phyloP scores from a whole-genome alignment of 2,113 vertebrate species.

The Ailurus styani region DNA sequence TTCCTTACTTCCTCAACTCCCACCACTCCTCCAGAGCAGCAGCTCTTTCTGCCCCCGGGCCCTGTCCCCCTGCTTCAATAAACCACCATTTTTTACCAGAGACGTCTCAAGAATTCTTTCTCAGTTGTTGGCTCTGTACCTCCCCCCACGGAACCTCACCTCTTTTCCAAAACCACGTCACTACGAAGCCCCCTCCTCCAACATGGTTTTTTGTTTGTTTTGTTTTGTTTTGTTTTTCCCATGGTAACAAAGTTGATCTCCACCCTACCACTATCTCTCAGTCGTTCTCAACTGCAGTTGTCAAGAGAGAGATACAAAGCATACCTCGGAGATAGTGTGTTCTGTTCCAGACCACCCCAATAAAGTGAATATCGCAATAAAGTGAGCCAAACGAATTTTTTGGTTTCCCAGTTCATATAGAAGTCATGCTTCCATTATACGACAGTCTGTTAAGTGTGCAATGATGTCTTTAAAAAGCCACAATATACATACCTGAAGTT shows the following conservation, averaged over 20 bases:
- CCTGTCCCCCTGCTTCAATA: too few relatives aligned
- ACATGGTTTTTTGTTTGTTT: not conserved
- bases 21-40: too few relatives aligned
- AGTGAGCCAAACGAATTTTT: not conserved
- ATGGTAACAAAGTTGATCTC: not conserved
- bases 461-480: not conserved
- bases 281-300: not conserved
- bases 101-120: too few relatives aligned
- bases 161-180: too few relatives aligned
- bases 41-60: too few relatives aligned
- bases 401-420: not conserved
- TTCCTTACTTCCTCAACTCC: too few relatives aligned
- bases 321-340: not conserved
- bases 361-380: not conserved
- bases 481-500: not conserved
- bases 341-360: not conserved
- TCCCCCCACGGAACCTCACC: too few relatives aligned
- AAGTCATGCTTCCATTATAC: not conserved
- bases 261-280: not conserved
- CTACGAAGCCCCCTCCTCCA: not conserved
- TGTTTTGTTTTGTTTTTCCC: not conserved
- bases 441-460: not conserved
- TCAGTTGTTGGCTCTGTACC: too few relatives aligned
- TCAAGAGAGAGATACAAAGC: not conserved
- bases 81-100: too few relatives aligned